Base-by-base conservation (phyloP, 2,113 vertebrate species). In the Hylia prasina region DNA sequence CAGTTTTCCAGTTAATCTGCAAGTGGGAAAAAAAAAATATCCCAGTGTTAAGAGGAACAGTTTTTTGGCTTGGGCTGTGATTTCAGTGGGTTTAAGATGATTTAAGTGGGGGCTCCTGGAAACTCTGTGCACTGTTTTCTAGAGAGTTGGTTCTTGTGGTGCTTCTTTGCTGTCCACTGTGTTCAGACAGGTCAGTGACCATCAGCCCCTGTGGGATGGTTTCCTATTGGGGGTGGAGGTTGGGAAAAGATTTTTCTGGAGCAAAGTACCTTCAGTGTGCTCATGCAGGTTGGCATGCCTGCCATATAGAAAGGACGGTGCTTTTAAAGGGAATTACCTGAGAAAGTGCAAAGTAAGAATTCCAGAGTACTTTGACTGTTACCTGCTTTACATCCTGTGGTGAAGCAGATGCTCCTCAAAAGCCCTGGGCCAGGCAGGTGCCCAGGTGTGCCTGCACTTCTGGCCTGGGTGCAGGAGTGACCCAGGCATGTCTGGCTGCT, bases 181-280 rank as follows among this genome's bases (percentile, higher is more conserved):
- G 37, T 22, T 57, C 53, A 56, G 48, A 13, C 1, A 19, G 61
- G 63, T n/a, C 37, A 2, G 15, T 2, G 22, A 53, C 20, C 31
- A 30, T 50, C 78, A 33, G n/a, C 18, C 24, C 40, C 57, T 0
- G 0, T 9, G 11, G 37, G 8, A 1, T 31, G 42, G 15, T 51
- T 83, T 81, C 45, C 28, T 39, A 0, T 0, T 25, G 33, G 4
- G 8, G 11, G 0, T 13, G 25, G 42, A 25, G 19, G 7, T 18
- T 17, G 21, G 31, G 20, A 28, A 33, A 84, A 76, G 10, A 39
- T n/a, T 15, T 33, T 57, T 50, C n/a, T 45, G 28, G 33, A 93
- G 20, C 28, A 42, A 51, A 78, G 47, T 13, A 45, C 33, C 20
- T 63, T 58, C 9, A 28, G 1, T 0, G 1, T 3, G 22, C 18